Base-by-base conservation (phyloP, 2,888 invertebrate genomes). In the Escarpia spicata region DNA sequence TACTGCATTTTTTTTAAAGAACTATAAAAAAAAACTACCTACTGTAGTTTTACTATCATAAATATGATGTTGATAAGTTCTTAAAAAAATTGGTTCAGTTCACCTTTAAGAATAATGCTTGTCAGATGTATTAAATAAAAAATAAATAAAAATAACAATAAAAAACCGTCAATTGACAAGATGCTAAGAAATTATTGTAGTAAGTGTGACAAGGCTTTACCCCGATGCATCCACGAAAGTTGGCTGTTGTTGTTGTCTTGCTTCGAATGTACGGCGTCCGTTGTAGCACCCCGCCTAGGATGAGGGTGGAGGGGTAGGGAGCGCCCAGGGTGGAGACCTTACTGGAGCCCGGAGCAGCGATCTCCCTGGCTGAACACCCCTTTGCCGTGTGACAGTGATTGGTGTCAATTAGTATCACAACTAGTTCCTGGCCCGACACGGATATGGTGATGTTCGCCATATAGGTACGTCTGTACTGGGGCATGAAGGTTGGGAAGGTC, bases 171-270 rank as follows among this genome's bases (percentile, higher is more conserved):
- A 26, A 60, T 4, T n/a, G n/a, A 75, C 43, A 92, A 8, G 26
- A 90, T 45, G 52, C 15, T 12, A 52, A 12, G 52, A 52, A 15
- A 52, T 52, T 3, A 15, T 52, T 4, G 10, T 92, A 26, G 44
- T 90, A 45, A 43, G 31, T 90, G 31, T 31, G 43, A 9, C 1
- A 93, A 52, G 3, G 45, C n/a, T 94, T 94, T 94, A 96, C 96
- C 94, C 95, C 95, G 43, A 96, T 93, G 93, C 96, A 96, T 3
- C 96, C 96, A 44, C 92, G 93, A 93, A 95, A 96, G 19, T 94
- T 94, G 1, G 92, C 93, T 10, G 93, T 91, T 10, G 94, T 94
- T 19, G 91, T 93, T 90, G 95, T 93, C 93, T 95, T 95, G 92
- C 95, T 95, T 91, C 96, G 93, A 31, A 95, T 93, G 93, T 95